Evolutionary conservation across 2,888 invertebrate species (phyloP).

Genomic region (Ectemnius cavifrons): DNA sequence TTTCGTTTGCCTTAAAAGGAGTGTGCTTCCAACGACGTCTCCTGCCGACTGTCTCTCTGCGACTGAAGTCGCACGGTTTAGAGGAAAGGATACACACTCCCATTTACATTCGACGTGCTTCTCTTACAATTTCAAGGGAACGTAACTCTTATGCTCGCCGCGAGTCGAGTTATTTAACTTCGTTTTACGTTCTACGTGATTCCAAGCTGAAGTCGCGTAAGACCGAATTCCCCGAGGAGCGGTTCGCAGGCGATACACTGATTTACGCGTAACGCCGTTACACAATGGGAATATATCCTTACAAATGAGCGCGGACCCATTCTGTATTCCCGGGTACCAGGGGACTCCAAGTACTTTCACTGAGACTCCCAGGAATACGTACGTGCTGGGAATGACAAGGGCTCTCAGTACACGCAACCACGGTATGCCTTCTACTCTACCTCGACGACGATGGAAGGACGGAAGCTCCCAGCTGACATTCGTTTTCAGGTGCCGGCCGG

Average conservation of each 20-base stretch:
- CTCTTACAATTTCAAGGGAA: no score
- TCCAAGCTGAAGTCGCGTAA: slow-evolving; percentile 28
- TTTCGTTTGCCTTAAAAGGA: no score
- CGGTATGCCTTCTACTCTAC: slow-evolving; percentile 33
- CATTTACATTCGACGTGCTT: no score
- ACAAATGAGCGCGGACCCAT: slow-evolving; percentile 62
- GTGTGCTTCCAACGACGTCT: no score
- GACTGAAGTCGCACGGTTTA: no score
- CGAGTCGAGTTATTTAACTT: slow-evolving; percentile 31
- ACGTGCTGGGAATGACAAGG: slow-evolving; percentile 68
- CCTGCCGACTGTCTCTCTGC: no score
- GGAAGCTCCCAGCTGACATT: slow-evolving; percentile 33
- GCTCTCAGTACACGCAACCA: slow-evolving; percentile 50
- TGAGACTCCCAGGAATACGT: slow-evolving; percentile 59
- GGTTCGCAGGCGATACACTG: slow-evolving; percentile 17
- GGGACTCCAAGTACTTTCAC: slow-evolving; percentile 73
- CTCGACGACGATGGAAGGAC: slow-evolving; percentile 7
- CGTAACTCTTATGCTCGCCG: no score
- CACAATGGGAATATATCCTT: slow-evolving; percentile 71
- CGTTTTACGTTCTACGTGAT: slow-evolving; percentile 8
- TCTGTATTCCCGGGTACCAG: slow-evolving; percentile 65
- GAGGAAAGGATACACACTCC: no score
- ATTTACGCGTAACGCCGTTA: slow-evolving; percentile 63
- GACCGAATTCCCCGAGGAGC: background rate
- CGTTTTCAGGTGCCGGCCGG: slow-evolving; percentile 19